Evolutionary conservation across 2,888 invertebrate genomes (phyloP).

Genomic region (Mesorhabditis spiculigera): DNA sequence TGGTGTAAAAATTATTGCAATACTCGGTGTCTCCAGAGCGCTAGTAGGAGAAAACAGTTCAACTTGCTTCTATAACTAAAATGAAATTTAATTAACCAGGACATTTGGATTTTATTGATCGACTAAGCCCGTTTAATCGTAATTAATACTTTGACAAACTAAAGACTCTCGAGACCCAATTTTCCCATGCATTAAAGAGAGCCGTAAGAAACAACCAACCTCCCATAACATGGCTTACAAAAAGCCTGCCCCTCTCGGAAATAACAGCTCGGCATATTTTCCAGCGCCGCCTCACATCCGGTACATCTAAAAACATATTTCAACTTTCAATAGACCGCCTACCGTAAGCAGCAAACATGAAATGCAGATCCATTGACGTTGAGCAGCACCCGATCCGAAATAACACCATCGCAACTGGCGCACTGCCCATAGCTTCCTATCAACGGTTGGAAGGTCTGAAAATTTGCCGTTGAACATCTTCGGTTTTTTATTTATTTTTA

Average conservation of each 20-base stretch:
- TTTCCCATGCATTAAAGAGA: too few relatives aligned
- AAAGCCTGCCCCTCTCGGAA: conserved; percentile 32
- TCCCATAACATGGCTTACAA: conserved; percentile 48
- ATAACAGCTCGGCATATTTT: conserved; percentile 30
- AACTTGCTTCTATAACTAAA: too few relatives aligned
- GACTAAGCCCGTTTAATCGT: too few relatives aligned
- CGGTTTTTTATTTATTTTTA: too few relatives aligned
- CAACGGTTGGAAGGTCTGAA: not conserved
- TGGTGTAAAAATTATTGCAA: too few relatives aligned
- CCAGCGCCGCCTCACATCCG: conserved; percentile 19
- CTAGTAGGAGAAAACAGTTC: too few relatives aligned
- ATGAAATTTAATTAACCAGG: too few relatives aligned
- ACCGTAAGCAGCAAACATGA: conserved; percentile 15
- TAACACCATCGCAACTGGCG: conserved; percentile 21
- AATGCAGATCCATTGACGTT: conserved; percentile 18
- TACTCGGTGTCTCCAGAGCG: too few relatives aligned
- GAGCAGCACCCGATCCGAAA: conserved; percentile 23
- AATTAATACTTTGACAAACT: too few relatives aligned
- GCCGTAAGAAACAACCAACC: conserved; percentile 22
- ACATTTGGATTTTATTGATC: too few relatives aligned
- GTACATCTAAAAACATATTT: conserved; percentile 22
- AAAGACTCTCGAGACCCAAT: too few relatives aligned
- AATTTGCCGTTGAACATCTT: not conserved
- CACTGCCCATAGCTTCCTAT: not conserved
- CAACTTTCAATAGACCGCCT: conserved; percentile 8